A percentile compares a stretch with the other conserved stretches of the same genome.
These are phyloP conservation scores for Melanotaenia nigrans DNA, from an alignment of 2,797 vertebrate species.

Conservation along the genomic window DNA sequence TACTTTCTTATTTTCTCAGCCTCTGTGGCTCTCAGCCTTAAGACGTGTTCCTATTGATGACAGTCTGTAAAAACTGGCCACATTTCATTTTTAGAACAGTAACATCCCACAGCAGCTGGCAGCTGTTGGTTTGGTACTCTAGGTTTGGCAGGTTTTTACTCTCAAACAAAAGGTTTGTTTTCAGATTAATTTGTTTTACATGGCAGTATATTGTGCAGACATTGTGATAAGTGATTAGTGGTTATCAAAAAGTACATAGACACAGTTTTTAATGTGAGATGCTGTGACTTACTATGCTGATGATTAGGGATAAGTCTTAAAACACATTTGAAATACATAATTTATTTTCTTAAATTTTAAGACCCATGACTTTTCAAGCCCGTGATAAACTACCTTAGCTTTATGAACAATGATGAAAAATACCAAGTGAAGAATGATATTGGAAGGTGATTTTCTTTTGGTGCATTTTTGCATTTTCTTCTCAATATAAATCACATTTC, in stretches of 20 bases:
- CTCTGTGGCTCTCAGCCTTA: not conserved
- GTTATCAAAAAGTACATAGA: not conserved
- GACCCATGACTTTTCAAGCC: not conserved
- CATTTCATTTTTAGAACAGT: not conserved
- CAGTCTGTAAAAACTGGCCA: not conserved
- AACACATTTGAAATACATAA: not conserved
- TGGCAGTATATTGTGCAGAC: too few species aligned
- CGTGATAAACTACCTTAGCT: not conserved
- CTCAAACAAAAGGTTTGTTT: too few species aligned
- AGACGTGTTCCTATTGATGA: not conserved
- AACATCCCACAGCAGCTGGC: not conserved
- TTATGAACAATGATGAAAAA: not conserved
- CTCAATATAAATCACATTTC: not conserved
- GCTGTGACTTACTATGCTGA: not conserved
- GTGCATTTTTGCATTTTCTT: not conserved
- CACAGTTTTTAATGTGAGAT: not conserved
- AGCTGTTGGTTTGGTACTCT: not conserved
- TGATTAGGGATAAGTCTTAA: not conserved
- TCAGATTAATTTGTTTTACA: too few species aligned
- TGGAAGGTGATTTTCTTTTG: not conserved
- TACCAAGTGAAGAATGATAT: not conserved
- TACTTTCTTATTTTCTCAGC: not conserved
- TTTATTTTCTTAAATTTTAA: not conserved
- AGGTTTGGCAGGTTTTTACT: too few species aligned
- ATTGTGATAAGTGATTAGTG: not conserved